Evolutionary conservation across 2,797 vertebrate species (phyloP).

Genomic region (Acanthurus tractus): DNA sequence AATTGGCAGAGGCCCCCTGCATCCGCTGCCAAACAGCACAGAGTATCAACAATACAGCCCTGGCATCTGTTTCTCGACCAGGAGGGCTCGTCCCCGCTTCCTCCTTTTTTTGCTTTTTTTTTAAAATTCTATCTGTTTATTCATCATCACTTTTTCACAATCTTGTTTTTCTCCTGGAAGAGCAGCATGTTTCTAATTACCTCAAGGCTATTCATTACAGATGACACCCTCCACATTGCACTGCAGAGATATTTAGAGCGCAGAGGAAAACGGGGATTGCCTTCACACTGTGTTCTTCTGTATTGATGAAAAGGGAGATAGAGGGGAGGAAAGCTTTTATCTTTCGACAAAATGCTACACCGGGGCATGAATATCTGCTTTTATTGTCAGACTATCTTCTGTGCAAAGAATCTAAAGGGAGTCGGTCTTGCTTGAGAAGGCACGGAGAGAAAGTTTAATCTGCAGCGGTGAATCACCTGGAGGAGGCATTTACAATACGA

Average conservation of each 20-base stretch:
- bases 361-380: constrained; percentile 76
- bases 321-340: constrained; percentile 75
- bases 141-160: constrained; percentile 79
- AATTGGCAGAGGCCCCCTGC: constrained; percentile 71
- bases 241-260: constrained; percentile 62
- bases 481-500: constrained; percentile 48
- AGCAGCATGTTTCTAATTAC: constrained; percentile 84
- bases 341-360: constrained; percentile 72
- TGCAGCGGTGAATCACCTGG: constrained; percentile 63
- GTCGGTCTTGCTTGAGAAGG: constrained; percentile 68
- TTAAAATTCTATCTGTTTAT: constrained; percentile 56
- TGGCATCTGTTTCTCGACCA: constrained; percentile 78
- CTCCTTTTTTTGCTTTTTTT: constrained; percentile 3
- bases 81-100: constrained; percentile 55
- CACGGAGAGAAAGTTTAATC: constrained; percentile 67
- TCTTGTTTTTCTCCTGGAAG: constrained; percentile 78
- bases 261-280: constrained; percentile 76
- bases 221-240: constrained; percentile 76
- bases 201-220: constrained; percentile 84
- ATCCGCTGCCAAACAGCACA: constrained; percentile 72
- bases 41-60: constrained; percentile 68
- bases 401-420: constrained; percentile 70
- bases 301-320: constrained; percentile 78
- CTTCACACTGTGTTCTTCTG: constrained; percentile 77
- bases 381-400: constrained; percentile 72